phyloP scores from a whole-genome alignment of 2,888 invertebrate species.

The Syrphus vitripennis region DNA sequence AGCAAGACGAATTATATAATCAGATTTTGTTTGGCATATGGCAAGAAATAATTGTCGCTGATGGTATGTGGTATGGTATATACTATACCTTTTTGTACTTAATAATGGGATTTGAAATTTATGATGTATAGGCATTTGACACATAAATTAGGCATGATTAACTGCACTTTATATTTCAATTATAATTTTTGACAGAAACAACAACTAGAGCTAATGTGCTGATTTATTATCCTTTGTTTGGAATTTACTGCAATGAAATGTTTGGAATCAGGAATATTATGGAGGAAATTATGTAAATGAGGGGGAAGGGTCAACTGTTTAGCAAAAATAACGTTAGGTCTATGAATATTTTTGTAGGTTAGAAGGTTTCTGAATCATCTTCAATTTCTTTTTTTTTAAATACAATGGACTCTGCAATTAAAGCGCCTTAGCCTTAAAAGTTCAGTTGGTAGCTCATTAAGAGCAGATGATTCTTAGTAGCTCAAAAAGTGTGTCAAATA shows the following conservation, averaged over 20 bases:
- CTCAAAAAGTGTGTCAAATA: no score
- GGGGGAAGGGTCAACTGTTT: no score
- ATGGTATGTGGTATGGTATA: neutral
- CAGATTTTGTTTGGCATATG: neutral
- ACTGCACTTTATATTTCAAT: conserved; percentile 5
- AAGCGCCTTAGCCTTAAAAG: no score
- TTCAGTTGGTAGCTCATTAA: no score
- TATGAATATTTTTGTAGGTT: no score
- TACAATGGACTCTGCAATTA: no score
- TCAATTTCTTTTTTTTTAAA: no score
- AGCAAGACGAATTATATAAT: neutral
- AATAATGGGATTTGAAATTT: neutral
- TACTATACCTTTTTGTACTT: neutral
- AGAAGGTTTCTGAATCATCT: no score
- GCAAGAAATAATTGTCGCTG: neutral
- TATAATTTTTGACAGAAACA: conserved; percentile 7
- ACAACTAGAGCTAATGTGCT: neutral
- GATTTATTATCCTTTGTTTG: neutral
- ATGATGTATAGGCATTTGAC: conserved; percentile 8
- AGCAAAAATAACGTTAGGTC: no score
- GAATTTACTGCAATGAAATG: neutral
- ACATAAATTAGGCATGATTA: neutral
- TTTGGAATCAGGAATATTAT: no score
- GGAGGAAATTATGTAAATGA: no score
- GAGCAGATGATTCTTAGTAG: no score